Conservation (phyloP, 2,888 invertebrate species). For the Halictus ligatus region DNA sequence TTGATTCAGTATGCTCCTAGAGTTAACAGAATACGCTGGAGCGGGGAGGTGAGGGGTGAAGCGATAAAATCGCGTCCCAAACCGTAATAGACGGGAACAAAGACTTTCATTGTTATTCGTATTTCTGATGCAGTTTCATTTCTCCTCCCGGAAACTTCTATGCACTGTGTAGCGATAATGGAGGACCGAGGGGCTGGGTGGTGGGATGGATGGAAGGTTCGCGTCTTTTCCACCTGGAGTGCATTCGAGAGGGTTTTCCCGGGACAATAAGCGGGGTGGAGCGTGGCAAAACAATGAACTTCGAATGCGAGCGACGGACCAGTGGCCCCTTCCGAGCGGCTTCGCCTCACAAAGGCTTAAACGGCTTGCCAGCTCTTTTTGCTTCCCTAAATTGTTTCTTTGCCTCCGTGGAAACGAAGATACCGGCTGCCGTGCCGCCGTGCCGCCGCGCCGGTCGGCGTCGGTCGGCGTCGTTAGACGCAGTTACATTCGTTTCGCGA, state of each 20-base stretch:
- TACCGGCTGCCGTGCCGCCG: slow-evolving; percentile 17
- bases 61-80: not conserved
- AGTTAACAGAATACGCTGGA: not conserved
- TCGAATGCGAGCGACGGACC: slow-evolving; percentile 56
- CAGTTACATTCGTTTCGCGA: slow-evolving; percentile 32
- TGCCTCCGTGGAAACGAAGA: slow-evolving; percentile 40
- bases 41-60: not conserved
- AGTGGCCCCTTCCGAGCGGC: slow-evolving; percentile 37
- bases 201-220: slow-evolving; percentile 20
- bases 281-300: slow-evolving; percentile 63
- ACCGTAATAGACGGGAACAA: slow-evolving; percentile 26
- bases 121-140: slow-evolving; percentile 35
- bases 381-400: slow-evolving; percentile 46
- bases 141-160: slow-evolving; percentile 15
- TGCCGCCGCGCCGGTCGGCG: not conserved
- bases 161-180: slow-evolving; percentile 5
- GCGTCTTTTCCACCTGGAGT: slow-evolving; percentile 54
- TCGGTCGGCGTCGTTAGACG: not conserved
- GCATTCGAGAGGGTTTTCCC: slow-evolving; percentile 52
- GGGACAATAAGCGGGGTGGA: slow-evolving; percentile 60
- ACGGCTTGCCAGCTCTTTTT: slow-evolving; percentile 55
- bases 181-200: not conserved
- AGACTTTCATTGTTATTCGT: slow-evolving; percentile 25
- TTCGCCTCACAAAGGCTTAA: slow-evolving; percentile 52
- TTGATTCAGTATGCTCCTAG: not conserved